Conservation (phyloP, 2,797 vertebrate genomes). For the Intellagama lesueurii region DNA sequence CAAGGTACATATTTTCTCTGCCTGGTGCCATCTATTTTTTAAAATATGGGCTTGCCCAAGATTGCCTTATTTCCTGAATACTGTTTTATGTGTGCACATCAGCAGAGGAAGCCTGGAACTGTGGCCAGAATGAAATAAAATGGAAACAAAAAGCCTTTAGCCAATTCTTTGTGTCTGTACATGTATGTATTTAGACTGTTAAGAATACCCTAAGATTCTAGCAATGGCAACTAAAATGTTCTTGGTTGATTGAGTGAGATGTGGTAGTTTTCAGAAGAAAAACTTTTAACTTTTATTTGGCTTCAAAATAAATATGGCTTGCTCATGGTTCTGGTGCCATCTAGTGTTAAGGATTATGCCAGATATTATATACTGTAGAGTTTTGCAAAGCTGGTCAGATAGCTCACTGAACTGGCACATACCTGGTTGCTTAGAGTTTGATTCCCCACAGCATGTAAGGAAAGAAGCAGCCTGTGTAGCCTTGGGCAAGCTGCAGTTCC, state of each 20-base stretch:
- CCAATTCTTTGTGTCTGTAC: background rate
- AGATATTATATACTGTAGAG: background rate
- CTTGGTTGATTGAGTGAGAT: background rate
- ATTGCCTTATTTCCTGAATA: background rate
- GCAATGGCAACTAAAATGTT: background rate
- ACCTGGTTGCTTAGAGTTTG: too few species aligned
- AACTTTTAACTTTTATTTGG: background rate
- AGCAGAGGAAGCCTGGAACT: background rate
- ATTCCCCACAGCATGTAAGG: too few species aligned
- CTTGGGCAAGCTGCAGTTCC: too few species aligned
- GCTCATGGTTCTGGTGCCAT: slow-evolving; percentile 3
- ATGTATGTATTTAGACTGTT: too few species aligned
- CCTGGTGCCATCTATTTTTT: background rate
- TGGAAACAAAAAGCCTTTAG: background rate
- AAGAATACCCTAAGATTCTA: background rate
- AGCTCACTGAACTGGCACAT: too few species aligned
- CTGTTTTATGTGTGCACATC: background rate
- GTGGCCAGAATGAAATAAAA: too few species aligned
- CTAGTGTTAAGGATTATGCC: background rate
- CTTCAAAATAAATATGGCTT: background rate
- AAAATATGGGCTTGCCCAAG: background rate
- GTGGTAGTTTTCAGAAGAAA: background rate
- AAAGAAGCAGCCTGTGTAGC: too few species aligned
- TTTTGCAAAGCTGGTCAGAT: too few species aligned
- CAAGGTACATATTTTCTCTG: background rate